Evolutionary conservation across 2,888 invertebrate genomes (phyloP).

Genomic region (Geotrupes spiniger): DNA sequence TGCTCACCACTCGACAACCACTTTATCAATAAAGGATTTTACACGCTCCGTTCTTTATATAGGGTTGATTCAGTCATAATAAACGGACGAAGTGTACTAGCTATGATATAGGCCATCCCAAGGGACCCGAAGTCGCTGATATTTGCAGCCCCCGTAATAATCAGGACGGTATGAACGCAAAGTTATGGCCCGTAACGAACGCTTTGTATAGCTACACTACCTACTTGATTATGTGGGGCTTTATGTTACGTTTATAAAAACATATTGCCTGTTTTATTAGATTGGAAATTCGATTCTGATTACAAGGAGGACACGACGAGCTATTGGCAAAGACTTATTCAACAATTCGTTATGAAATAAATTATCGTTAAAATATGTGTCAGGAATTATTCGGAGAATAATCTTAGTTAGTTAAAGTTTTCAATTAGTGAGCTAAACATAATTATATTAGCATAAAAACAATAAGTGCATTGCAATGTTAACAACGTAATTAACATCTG

Average conservation of each 20-base stretch:
- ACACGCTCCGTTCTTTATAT: conserved; percentile 26
- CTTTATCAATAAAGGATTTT: conserved; percentile 24
- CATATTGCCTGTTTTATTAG: conserved; percentile 36
- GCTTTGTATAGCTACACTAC: conserved; percentile 35
- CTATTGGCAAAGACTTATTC: no score
- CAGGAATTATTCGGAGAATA: no score
- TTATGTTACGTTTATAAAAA: conserved; percentile 34
- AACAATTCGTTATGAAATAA: no score
- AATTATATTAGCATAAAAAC: no score
- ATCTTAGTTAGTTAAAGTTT: no score
- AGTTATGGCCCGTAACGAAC: conserved; percentile 49
- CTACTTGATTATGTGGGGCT: conserved; percentile 38
- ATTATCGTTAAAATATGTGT: no score
- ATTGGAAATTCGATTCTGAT: conserved; percentile 27
- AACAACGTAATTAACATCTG: no score
- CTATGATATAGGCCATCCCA: conserved; percentile 49
- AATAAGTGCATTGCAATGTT: no score
- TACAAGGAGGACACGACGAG: conserved; percentile 13
- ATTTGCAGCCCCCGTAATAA: conserved; percentile 59
- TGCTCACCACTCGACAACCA: conserved; percentile 4
- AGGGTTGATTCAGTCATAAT: conserved; percentile 23
- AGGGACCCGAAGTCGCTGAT: conserved; percentile 65
- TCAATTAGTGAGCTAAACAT: no score
- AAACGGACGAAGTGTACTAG: conserved; percentile 33
- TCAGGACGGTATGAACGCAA: conserved; percentile 42